phyloP scores from a whole-genome alignment of 1,140 invertebrate species.

The Reticulitermes speratus region DNA sequence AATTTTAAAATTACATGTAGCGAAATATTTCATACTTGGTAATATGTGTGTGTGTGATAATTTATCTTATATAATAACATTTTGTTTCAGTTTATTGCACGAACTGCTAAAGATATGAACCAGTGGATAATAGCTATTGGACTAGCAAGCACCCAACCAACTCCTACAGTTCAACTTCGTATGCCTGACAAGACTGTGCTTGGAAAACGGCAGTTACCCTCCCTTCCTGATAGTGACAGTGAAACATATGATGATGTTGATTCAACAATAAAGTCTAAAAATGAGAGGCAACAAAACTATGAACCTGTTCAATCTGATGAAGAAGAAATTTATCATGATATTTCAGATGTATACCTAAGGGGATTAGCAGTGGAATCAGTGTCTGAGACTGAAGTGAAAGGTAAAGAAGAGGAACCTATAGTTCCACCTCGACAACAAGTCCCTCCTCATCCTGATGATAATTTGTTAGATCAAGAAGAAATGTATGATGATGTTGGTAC shows the following conservation, averaged over 20 bases:
- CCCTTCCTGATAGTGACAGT: slow-evolving; percentile 5
- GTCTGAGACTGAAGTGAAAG: neutral
- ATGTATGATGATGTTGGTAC: neutral
- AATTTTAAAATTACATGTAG: no score
- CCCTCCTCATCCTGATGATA: neutral
- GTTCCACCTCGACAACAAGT: neutral
- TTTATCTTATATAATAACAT: neutral
- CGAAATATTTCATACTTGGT: no score
- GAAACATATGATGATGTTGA: slow-evolving; percentile 27
- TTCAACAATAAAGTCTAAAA: neutral
- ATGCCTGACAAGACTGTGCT: neutral
- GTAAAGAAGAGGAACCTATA: neutral
- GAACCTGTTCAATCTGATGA: neutral
- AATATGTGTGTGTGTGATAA: no score
- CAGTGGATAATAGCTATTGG: slow-evolving; percentile 27
- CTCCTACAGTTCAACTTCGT: neutral
- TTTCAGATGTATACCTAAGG: slow-evolving; percentile 22
- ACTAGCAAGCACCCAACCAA: slow-evolving; percentile 6
- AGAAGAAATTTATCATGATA: slow-evolving; percentile 32
- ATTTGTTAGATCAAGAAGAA: neutral
- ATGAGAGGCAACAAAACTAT: neutral
- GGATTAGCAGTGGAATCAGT: neutral
- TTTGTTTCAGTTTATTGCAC: slow-evolving; percentile 30
- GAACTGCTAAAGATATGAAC: slow-evolving; percentile 28
- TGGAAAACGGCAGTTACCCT: slow-evolving; percentile 6